Base-by-base conservation (phyloP, 2,888 invertebrate species). In the Chrysolina americana region DNA sequence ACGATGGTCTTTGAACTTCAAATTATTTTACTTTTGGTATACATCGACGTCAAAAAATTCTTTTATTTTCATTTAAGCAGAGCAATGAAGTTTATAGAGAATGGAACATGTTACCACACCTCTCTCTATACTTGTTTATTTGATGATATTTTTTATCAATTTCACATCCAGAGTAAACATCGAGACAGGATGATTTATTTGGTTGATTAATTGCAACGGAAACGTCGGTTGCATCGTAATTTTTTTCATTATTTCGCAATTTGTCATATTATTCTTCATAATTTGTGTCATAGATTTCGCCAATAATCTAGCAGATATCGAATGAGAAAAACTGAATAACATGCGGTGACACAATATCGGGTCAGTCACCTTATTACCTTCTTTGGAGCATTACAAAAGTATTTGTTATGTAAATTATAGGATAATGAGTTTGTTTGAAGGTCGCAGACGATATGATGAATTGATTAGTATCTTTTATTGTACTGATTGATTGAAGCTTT, bases 181-280 rank as follows among this genome's bases (percentile, higher is more conserved):
- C 64, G 68, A 64, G 48, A 65, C 71, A 41, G 19, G 68, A 68
- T 68, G 74, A 70, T 74, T 74, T 48, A 53, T 70, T 28, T 71
- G 68, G 70, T 63, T 75, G 68, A 68, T 36, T 71, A 71, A 65
- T 65, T 70, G 68, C 68, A 65, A 66, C 75, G 75, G 75, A 75
- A 64, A 71, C 56, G 68, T 68, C 63, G 74, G 59, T 63, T 53
- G 74, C 56, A 74, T 71, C 68, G 59, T 71, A 68, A 71, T 68
- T 68, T 68, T 68, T 68, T 50, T 65, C n/a, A 65, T 17, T 10
- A 8, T 28, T 50, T 59, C 13, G 65, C 65, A 48, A 53, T 56
- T 56, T 41, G 65, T 65, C 53, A 53, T 53, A 11, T 53, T 15
- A 65, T 71, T 48, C 19, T 10, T n/a, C 19, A 44, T 50, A 44